Evolutionary conservation across 2,888 invertebrate species (phyloP).

Genomic region (Caradrina clavipalpis): DNA sequence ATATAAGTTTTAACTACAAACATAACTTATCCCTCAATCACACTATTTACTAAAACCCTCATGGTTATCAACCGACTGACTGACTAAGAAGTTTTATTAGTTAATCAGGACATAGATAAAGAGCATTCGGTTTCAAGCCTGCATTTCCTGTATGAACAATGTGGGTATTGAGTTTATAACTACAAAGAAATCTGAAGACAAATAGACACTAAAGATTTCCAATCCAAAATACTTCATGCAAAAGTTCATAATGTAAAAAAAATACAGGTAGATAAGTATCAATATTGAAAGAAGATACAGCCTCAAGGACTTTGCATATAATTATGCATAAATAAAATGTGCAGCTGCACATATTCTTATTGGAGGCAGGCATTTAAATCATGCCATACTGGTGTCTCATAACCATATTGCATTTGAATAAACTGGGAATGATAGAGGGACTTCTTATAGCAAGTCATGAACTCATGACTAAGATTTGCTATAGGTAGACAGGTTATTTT

Average conservation of each 20-base stretch:
- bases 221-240: not conserved
- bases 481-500: not conserved
- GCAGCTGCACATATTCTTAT: constrained; percentile 41
- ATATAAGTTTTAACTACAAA: not conserved
- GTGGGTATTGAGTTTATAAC: not conserved
- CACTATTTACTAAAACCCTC: not conserved
- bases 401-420: constrained; percentile 32
- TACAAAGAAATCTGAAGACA: not conserved
- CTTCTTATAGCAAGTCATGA: constrained; percentile 19
- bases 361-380: constrained; percentile 30
- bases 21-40: not conserved
- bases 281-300: not conserved
- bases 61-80: not conserved
- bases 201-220: not conserved
- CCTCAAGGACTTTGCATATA: not conserved
- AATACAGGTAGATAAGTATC: constrained; percentile 3
- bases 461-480: constrained; percentile 28
- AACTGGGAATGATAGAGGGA: constrained; percentile 12
- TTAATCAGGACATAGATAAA: not conserved
- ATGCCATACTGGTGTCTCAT: constrained; percentile 1
- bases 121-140: constrained; percentile 11
- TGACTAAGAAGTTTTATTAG: constrained; percentile 3
- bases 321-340: constrained; percentile 23
- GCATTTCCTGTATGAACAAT: constrained; percentile 4
- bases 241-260: not conserved